A percentile compares a stretch with the other conserved stretches of the same genome.
phyloP scores from a whole-genome alignment of 1,140 invertebrate species.

The Penaeus vannamei region DNA sequence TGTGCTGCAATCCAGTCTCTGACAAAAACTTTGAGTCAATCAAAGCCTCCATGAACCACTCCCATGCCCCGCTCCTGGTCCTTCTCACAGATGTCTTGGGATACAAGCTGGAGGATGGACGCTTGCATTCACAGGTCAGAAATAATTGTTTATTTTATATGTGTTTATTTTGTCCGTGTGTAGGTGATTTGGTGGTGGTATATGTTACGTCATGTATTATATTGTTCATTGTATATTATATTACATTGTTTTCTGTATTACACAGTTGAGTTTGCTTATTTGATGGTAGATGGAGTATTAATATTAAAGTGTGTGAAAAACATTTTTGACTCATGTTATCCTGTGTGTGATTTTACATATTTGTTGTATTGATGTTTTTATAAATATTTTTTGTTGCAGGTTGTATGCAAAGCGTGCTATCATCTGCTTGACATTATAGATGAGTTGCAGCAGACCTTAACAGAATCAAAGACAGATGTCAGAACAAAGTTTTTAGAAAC shows the following conservation, averaged over 20 bases:
- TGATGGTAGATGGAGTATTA: too few species aligned
- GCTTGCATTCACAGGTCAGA: conserved; percentile 62
- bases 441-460: conserved; percentile 61
- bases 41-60: conserved; percentile 59
- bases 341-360: too few species aligned
- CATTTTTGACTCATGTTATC: too few species aligned
- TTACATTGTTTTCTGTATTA: too few species aligned
- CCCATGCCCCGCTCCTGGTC: conserved; percentile 61
- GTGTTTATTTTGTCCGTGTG: not conserved
- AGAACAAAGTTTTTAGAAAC: conserved; percentile 52
- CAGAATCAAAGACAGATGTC: conserved; percentile 63
- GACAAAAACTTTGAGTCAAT: conserved; percentile 48
- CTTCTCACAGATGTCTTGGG: conserved; percentile 64
- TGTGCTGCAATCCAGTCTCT: conserved; percentile 46
- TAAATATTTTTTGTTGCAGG: conserved; percentile 6
- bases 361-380: too few species aligned
- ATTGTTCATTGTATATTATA: too few species aligned
- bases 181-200: not conserved
- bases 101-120: conserved; percentile 60
- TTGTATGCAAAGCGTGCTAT: conserved; percentile 63
- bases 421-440: conserved; percentile 64
- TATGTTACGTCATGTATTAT: too few species aligned
- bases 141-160: not conserved
- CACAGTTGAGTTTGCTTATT: too few species aligned
- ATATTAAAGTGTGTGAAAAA: too few species aligned